Evolutionary conservation across 2,797 vertebrate genomes (phyloP).

Genomic region (Pseudotriccus pelzelni): DNA sequence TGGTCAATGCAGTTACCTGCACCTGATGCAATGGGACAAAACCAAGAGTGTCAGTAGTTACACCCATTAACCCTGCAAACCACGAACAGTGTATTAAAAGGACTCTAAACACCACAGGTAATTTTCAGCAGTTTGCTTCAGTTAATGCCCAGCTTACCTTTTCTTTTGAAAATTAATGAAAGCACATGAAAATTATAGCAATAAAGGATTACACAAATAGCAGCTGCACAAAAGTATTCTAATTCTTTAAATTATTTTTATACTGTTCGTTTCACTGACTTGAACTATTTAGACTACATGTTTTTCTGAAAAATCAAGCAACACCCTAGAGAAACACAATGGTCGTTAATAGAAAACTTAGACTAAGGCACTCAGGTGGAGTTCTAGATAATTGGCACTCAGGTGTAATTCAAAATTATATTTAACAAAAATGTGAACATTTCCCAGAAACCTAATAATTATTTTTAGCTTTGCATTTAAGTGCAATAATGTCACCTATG

Average conservation of each 20-base stretch:
- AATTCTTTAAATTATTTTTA: neutral
- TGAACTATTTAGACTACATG: neutral
- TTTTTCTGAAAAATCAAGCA: neutral
- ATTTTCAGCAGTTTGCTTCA: neutral
- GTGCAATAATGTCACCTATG: conserved; percentile 17
- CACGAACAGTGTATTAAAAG: neutral
- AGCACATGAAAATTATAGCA: neutral
- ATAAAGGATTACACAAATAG: neutral
- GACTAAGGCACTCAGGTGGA: neutral
- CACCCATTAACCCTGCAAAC: neutral
- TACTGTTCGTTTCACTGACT: neutral
- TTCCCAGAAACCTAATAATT: neutral
- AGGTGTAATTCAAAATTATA: conserved; percentile 1
- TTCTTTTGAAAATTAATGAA: neutral
- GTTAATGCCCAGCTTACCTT: neutral
- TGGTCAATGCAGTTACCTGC: neutral
- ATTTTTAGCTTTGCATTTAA: conserved; percentile 54
- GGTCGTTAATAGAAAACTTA: neutral
- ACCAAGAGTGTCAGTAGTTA: neutral
- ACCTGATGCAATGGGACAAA: neutral
- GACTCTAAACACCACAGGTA: neutral
- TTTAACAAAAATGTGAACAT: neutral
- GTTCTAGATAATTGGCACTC: neutral
- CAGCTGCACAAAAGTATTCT: neutral
- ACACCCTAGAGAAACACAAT: neutral